Base-by-base conservation (phyloP, 37 sponge, comb jelly and placozoan genomes). In the Corticium candelabrum region DNA sequence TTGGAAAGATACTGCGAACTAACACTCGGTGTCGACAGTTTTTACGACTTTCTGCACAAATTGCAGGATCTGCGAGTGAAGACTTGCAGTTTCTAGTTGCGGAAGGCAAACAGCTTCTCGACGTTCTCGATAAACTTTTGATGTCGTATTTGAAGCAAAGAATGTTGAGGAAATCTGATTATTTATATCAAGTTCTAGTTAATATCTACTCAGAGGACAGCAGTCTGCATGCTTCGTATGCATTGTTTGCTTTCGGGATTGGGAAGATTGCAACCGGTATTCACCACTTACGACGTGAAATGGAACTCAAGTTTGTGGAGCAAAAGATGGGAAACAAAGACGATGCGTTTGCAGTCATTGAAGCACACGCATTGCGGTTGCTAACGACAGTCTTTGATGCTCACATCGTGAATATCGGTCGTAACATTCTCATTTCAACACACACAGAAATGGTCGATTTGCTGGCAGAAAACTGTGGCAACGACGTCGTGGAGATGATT, bases 311-410 rank as follows among this genome's bases (percentile, higher is more conserved):
- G 41, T 94, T 89, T 72, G 74, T 88, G 11, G 35, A 38, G 3
- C 62, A 82, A 1, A 85, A 83, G 7, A 79, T 84, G 43, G 95
- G 95, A 0, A 74, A 70, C 34, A 41, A 35, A 1, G 76, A 74
- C 7, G 82, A 88, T 68, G 95, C 95, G 0, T 83, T 84, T 40
- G 88, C 85, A 0, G 89, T 94, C 29, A 83, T 94, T 0, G 74
- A 85, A 3, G 88, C 86, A 1, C 91, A 94, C 39, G 77, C 87
- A 3, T 68, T 90, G 38, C 38, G 91, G 33, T 77, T 94, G 40
- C 68, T 90, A 27, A 76, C 89, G 5, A 76, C 89, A 37, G 95
- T 88, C 15, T 79, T 90, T 40, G 84, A 91, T 68, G 78, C 86
- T 1, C 71, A 86, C 40, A 81, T 85, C n/a, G 62, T 81, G 36